Evolutionary conservation across 2,113 vertebrate genomes (phyloP), one percentile per base, ranked within the genome.

Genomic region (Notiomystis cincta): DNA sequence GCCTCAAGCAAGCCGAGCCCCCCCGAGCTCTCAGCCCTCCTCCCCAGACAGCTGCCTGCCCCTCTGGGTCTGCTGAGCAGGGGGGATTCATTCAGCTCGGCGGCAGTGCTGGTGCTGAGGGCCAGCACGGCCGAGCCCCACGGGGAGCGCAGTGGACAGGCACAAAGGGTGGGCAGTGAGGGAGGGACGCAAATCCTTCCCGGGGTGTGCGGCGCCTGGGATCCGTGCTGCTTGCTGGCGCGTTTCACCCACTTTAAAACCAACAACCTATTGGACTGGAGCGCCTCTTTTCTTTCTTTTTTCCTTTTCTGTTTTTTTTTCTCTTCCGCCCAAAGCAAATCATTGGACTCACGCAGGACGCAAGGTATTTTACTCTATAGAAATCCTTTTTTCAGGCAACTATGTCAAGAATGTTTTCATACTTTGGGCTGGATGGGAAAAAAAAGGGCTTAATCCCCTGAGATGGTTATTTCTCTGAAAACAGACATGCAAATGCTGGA

Each of bases 401-500:
- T 97, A 97, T 97, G 97, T 97, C 95, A 97, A 97, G 97, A 98
- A 97, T 97, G 97, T 98, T 98, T 98, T 98, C 97, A 98, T 98
- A 98, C 97, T 98, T 96, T 88, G 95, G 93, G 67, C 93, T 94
- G 91, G 96, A 90, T 91, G 92, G 71, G 78, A 76, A 80, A 89
- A 94, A 61, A 90, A 93, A 93, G 81, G 92, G 53, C 88, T 96
- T 98, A 98, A 98, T 98, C 98, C 97, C 94, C 93, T 69, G 96
- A 96, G 97, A 98, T 97, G 97, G 96, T 93, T 97, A 98, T 98
- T 98, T 98, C 98, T 98, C 98, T 98, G 97, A 97, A 98, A 98
- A 98, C 98, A 98, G 98, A 96, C 96, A 96, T 97, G 97, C 96
- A 98, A 97, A 98, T 95, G 96, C 80, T 93, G 92, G 96, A 89